phyloP scores from a whole-genome alignment of 1,140 invertebrate genomes.

The Portunus trituberculatus region DNA sequence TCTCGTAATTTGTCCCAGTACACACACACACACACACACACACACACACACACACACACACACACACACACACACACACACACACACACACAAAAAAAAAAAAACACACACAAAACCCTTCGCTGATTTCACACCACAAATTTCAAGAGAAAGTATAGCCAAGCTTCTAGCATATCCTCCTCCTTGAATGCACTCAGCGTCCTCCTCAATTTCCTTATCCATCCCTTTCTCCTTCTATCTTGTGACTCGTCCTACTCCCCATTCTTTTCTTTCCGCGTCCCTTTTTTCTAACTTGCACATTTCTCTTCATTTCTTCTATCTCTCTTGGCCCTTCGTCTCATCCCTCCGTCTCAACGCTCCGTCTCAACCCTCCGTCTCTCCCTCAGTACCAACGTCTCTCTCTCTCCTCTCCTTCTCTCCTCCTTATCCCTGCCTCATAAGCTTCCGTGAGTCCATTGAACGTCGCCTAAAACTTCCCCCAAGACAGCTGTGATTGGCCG shows the following conservation, averaged over 20 bases:
- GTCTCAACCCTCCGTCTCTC: not conserved
- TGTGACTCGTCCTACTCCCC: not conserved
- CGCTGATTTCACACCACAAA: too few species aligned
- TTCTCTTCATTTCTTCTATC: not conserved
- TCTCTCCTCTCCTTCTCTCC: not conserved
- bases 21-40: too few species aligned
- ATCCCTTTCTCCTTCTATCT: too few species aligned
- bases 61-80: too few species aligned
- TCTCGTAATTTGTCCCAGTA: too few species aligned
- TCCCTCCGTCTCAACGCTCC: not conserved
- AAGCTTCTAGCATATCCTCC: too few species aligned
- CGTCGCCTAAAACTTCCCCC: not conserved
- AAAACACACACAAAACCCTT: too few species aligned
- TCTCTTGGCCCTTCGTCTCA: not conserved
- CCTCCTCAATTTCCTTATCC: too few species aligned
- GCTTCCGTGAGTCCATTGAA: slow-evolving; percentile 1
- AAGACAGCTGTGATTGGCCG: not conserved
- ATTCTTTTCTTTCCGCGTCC: not conserved
- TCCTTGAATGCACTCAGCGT: too few species aligned
- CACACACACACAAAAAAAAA: too few species aligned
- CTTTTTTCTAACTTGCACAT: not conserved
- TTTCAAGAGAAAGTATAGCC: too few species aligned
- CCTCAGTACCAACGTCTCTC: not conserved
- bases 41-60: too few species aligned
- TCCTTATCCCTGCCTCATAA: not conserved